Conservation (phyloP, 1,140 invertebrate species). For the Drosophila oshimai region DNA sequence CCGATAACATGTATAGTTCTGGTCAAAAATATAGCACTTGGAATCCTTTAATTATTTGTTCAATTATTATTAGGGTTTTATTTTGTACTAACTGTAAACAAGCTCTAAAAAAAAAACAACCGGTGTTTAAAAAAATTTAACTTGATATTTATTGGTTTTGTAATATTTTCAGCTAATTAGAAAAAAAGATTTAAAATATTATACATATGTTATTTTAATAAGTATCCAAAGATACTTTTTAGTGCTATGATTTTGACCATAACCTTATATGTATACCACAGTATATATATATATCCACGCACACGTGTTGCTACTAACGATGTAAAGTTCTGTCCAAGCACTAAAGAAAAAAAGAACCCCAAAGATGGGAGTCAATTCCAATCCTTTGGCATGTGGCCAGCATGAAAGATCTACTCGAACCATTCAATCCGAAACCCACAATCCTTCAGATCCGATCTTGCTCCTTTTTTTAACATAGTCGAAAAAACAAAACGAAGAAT, state of each 20-base stretch:
- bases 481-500: neutral
- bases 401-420: slow-evolving; percentile 7
- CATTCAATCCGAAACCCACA: neutral
- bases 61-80: no score
- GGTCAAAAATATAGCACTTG: neutral
- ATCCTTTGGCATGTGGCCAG: slow-evolving; percentile 18
- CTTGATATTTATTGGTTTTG: no score
- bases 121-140: no score
- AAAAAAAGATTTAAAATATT: no score
- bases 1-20: neutral
- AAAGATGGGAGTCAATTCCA: neutral
- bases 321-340: neutral
- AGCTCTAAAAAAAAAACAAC: no score
- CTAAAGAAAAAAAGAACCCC: neutral
- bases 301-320: slow-evolving; percentile 3
- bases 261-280: neutral
- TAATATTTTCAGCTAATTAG: no score
- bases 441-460: neutral
- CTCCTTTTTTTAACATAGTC: neutral
- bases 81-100: no score
- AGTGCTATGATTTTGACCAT: neutral
- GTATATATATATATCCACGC: neutral
- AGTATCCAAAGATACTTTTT: no score
- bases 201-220: no score
- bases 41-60: no score